A percentile compares a stretch with the other conserved stretches of the same genome.
These are phyloP conservation scores for Syncerus caffer DNA, from an alignment of 2,797 vertebrate genomes.

Conservation along the genomic window DNA sequence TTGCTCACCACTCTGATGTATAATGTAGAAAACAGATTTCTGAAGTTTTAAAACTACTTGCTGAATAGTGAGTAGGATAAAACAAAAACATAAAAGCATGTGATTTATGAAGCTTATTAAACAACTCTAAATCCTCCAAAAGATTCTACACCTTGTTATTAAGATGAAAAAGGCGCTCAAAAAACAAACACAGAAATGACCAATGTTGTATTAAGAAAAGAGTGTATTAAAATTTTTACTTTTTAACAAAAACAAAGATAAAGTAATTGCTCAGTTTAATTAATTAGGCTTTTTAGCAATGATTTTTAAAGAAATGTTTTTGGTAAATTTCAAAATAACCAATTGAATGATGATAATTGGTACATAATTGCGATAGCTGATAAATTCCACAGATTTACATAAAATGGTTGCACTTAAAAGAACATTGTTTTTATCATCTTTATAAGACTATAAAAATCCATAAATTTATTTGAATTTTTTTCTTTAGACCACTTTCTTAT, in stretches of 20 bases:
- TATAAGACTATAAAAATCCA: not conserved
- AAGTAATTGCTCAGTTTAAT: not conserved
- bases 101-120: not conserved
- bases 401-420: not conserved
- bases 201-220: not conserved
- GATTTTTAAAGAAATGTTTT: not conserved
- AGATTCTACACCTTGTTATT: not conserved
- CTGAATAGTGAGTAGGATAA: not conserved
- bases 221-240: not conserved
- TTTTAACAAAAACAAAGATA: not conserved
- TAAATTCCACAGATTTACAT: not conserved
- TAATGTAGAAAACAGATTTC: slow-evolving; percentile 36
- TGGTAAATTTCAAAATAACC: not conserved
- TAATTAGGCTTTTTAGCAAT: not conserved
- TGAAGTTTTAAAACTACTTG: slow-evolving; percentile 31
- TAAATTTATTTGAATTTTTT: not conserved
- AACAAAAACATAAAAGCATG: not conserved
- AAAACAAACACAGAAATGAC: not conserved
- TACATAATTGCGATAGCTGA: not conserved
- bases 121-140: slow-evolving; percentile 4
- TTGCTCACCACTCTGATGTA: slow-evolving; percentile 2
- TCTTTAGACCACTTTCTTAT: not conserved
- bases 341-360: not conserved
- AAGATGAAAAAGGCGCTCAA: not conserved
- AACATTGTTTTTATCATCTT: not conserved